Conservation (phyloP, 2,888 invertebrate species). For the Gerris lacustris region DNA sequence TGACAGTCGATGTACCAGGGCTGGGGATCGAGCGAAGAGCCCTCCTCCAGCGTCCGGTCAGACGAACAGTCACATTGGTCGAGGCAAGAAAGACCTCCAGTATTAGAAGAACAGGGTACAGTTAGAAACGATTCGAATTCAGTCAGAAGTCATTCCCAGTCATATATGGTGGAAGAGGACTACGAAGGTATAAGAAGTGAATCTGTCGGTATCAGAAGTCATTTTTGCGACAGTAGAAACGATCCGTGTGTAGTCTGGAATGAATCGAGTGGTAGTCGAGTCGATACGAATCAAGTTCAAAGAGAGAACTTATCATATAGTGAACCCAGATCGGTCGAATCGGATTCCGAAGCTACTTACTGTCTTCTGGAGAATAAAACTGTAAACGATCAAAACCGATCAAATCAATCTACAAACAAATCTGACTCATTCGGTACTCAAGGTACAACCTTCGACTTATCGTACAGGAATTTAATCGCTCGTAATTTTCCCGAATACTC, state of each 20-base stretch:
- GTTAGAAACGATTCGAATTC: too few relatives aligned
- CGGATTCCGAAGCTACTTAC: neutral
- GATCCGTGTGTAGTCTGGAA: too few relatives aligned
- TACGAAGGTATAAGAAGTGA: neutral
- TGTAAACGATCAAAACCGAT: neutral
- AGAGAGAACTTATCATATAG: too few relatives aligned
- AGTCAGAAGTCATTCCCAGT: neutral
- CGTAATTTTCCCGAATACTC: neutral
- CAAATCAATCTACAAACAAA: neutral
- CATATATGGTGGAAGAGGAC: neutral
- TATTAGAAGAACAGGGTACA: neutral
- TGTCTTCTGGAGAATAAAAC: neutral
- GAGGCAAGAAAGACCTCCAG: neutral
- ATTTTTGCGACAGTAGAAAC: too few relatives aligned
- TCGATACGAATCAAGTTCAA: too few relatives aligned
- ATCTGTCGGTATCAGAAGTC: neutral
- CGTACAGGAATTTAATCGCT: neutral
- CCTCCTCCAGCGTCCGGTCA: neutral
- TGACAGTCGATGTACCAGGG: conserved; percentile 4
- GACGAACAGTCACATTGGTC: neutral
- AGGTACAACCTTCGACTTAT: neutral
- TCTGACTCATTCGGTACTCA: neutral
- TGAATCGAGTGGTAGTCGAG: too few relatives aligned
- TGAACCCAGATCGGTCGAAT: neutral
- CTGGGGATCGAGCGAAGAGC: neutral